Evolutionary conservation across 2,888 invertebrate species (phyloP).

Genomic region (Chymomyza fuscimana): DNA sequence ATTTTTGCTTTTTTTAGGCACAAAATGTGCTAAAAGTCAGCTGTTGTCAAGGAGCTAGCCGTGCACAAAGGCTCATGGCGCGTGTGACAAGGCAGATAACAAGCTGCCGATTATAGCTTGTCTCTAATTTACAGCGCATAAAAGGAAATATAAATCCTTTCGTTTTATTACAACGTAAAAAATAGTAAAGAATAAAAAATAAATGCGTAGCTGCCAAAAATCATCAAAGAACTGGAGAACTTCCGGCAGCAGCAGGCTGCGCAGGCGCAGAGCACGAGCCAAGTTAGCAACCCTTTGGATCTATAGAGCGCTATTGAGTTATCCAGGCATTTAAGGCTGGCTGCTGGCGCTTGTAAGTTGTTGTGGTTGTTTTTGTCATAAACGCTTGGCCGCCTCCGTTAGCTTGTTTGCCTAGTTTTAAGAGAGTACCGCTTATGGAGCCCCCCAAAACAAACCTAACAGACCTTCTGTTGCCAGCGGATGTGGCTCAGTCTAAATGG

Average conservation of each 20-base stretch:
- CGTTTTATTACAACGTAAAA: conserved; percentile 66
- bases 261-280: conserved; percentile 48
- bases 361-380: background rate
- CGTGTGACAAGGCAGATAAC: conserved; percentile 52
- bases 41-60: conserved; percentile 35
- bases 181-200: conserved; percentile 13
- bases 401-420: conserved; percentile 42
- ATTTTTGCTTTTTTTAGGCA: conserved; percentile 45
- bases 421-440: conserved; percentile 25
- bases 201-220: conserved; percentile 21
- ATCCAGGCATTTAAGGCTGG: background rate
- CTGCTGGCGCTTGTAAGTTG: too few species aligned
- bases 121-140: conserved; percentile 50
- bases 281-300: conserved; percentile 22
- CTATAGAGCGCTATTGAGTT: background rate
- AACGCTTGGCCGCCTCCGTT: conserved; percentile 38
- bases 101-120: background rate
- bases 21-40: conserved; percentile 51
- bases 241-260: conserved; percentile 46
- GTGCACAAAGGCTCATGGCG: conserved; percentile 10
- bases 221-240: conserved; percentile 33
- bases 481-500: conserved; percentile 48
- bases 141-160: conserved; percentile 75
- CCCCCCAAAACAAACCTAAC: conserved; percentile 25
- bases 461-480: conserved; percentile 45